A percentile compares a stretch with the other conserved stretches of the same genome.
phyloP scores from a whole-genome alignment of 1,140 invertebrate genomes.

The Drosophila truncata region DNA sequence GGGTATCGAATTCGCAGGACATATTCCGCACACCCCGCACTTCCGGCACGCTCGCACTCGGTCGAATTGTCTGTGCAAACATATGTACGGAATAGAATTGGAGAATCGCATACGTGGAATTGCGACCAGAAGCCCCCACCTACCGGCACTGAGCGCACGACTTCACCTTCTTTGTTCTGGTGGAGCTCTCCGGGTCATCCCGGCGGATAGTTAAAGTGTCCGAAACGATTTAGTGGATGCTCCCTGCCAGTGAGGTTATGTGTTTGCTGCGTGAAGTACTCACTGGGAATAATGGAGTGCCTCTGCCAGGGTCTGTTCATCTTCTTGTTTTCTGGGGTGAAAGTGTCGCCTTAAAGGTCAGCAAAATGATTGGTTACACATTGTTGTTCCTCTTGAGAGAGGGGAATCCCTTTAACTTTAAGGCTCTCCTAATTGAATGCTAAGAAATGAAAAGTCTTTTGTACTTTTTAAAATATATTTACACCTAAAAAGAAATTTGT shows the following conservation, averaged over 20 bases:
- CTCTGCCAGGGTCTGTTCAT: constrained; percentile 13
- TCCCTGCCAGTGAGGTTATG: constrained; percentile 43
- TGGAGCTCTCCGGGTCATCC: constrained; percentile 35
- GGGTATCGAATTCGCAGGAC: constrained; percentile 59
- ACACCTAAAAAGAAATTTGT: too few relatives aligned
- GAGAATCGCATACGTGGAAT: constrained; percentile 45
- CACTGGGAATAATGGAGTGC: constrained; percentile 51
- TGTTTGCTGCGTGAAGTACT: constrained; percentile 54
- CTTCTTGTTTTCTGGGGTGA: constrained; percentile 14
- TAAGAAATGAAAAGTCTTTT: background rate
- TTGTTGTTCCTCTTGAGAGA: background rate
- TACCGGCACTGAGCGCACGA: constrained; percentile 26
- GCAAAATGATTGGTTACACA: constrained; percentile 23
- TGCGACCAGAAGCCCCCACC: constrained; percentile 22
- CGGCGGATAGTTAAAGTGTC: constrained; percentile 61
- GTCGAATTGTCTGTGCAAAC: constrained; percentile 62
- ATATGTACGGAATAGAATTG: constrained; percentile 59
- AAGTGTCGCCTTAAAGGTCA: constrained; percentile 24
- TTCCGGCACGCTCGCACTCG: constrained; percentile 30
- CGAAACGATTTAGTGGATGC: constrained; percentile 62
- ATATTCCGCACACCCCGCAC: constrained; percentile 13
- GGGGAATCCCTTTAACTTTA: background rate
- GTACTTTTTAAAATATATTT: too few relatives aligned
- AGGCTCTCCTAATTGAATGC: constrained; percentile 1
- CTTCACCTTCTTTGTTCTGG: constrained; percentile 36